phyloP scores from a whole-genome alignment of 2,888 invertebrate genomes.

The Archips xylosteana region DNA sequence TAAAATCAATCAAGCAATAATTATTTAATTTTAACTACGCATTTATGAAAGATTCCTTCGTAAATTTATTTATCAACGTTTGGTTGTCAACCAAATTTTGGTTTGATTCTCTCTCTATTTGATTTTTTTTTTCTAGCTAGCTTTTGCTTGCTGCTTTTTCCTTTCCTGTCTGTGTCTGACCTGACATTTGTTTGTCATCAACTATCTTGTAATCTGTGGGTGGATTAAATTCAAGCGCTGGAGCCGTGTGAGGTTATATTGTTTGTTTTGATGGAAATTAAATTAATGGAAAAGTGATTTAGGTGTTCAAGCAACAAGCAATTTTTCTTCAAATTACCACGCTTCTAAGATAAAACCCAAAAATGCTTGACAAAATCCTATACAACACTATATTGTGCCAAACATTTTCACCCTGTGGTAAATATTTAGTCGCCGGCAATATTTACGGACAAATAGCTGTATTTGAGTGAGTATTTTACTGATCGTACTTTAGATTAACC shows the following conservation, averaged over 20 bases:
- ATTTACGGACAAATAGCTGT: constrained; percentile 94
- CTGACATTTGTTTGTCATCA: too few relatives aligned
- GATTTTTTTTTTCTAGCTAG: too few relatives aligned
- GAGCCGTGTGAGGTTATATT: neutral
- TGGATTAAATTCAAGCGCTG: too few relatives aligned
- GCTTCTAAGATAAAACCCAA: constrained; percentile 27
- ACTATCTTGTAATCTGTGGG: too few relatives aligned
- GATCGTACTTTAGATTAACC: neutral
- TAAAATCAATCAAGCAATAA: too few relatives aligned
- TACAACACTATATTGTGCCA: constrained; percentile 94
- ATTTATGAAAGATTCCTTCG: too few relatives aligned
- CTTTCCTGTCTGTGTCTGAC: too few relatives aligned
- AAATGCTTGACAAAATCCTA: constrained; percentile 85
- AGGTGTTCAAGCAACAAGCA: neutral
- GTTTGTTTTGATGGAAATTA: constrained; percentile 2
- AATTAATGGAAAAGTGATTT: neutral
- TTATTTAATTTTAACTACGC: too few relatives aligned
- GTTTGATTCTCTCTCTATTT: too few relatives aligned
- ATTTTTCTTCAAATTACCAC: neutral
- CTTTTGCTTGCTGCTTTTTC: too few relatives aligned
- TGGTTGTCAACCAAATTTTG: too few relatives aligned
- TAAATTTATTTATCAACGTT: too few relatives aligned
- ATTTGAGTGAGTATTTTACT: constrained; percentile 88
- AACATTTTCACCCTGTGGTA: constrained; percentile 93
- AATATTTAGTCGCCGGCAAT: constrained; percentile 93